Evolutionary conservation across 2,888 invertebrate species (phyloP), one percentile per base, ranked within the genome.

Genomic region (Pseudanteris insignis): DNA sequence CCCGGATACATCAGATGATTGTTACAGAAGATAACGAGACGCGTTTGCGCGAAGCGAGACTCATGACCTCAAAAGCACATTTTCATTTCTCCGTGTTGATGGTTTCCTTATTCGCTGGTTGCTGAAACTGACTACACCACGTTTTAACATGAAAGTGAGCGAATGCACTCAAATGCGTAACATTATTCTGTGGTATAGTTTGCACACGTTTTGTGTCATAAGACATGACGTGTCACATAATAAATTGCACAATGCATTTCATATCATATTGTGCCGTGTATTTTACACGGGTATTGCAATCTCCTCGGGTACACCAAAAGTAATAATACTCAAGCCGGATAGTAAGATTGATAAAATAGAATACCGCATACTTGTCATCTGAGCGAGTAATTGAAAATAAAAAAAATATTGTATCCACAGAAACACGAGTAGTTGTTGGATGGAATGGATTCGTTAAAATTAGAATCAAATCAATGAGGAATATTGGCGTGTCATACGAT

Each of bases 131-230:
- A 18, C 43, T 40, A 12, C 29, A 29, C 14, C 47, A 47, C 30
- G 40, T 55, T 47, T 36, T 29, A 36, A 9, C 12, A n/a, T 30
- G 29, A 40, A 48, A 30, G 41, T 43, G 36, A 41, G 44, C 57
- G 33, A 44, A 43, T 50, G 50, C 38, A 58, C 57, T 58, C 43
- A 50, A 58, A 58, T 48, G 15, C 11, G 57, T 50, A 58, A 48
- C 48, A 18, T 43, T 50, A 58, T 21, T 50, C 43, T 34, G 14
- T 13, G 47, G 36, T 57, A 30, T 59, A 44, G 38, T 59, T 51
- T 40, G 25, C 29, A 29, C 46, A 21, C 25, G 51, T 58, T 58
- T 44, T 28, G 26, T 40, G 58, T 51, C 58, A 51, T 51, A 46
- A 51, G 51, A 59, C 58, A 26, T 44, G 38, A 50, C 38, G 46